Conservation (phyloP, 2,888 invertebrate species). For the Loripinus fragilis region DNA sequence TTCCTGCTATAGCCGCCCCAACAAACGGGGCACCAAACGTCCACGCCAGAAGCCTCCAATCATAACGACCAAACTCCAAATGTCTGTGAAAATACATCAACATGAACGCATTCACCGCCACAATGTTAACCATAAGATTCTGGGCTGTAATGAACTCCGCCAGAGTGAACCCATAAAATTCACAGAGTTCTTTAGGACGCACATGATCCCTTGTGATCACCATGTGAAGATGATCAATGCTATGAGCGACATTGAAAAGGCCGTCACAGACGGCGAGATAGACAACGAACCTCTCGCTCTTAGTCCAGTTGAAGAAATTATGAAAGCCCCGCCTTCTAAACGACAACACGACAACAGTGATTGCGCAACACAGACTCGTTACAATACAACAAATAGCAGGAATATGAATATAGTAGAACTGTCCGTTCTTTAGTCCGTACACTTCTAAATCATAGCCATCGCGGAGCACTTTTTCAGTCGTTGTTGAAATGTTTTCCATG, state of each 20-base stretch:
- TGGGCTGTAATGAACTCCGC: slow-evolving; percentile 61
- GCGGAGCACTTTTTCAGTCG: not conserved
- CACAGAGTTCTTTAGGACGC: slow-evolving; percentile 55
- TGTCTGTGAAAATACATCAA: slow-evolving; percentile 59
- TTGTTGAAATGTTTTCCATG: not conserved
- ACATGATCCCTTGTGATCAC: slow-evolving; percentile 55
- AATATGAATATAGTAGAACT: slow-evolving; percentile 51
- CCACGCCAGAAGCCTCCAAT: slow-evolving; percentile 57
- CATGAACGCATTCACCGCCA: slow-evolving; percentile 62
- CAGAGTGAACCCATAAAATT: slow-evolving; percentile 62
- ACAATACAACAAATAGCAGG: slow-evolving; percentile 53
- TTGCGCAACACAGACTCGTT: slow-evolving; percentile 43
- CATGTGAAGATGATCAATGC: slow-evolving; percentile 63
- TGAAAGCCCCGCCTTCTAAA: slow-evolving; percentile 16
- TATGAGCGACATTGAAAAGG: slow-evolving; percentile 60
- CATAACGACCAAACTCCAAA: slow-evolving; percentile 53
- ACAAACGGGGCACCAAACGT: slow-evolving; percentile 61
- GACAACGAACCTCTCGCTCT: slow-evolving; percentile 63
- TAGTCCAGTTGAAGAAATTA: slow-evolving; percentile 45
- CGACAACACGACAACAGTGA: slow-evolving; percentile 2
- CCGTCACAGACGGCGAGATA: slow-evolving; percentile 64
- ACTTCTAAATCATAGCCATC: slow-evolving; percentile 47
- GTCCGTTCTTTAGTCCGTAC: slow-evolving; percentile 46
- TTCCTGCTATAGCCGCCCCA: slow-evolving; percentile 52
- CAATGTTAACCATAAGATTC: slow-evolving; percentile 63